Percentiles rank a stretch among this genome's conserved stretches.
Conservation (phyloP, 2,113 vertebrate species). For the Chamaea fasciata region DNA sequence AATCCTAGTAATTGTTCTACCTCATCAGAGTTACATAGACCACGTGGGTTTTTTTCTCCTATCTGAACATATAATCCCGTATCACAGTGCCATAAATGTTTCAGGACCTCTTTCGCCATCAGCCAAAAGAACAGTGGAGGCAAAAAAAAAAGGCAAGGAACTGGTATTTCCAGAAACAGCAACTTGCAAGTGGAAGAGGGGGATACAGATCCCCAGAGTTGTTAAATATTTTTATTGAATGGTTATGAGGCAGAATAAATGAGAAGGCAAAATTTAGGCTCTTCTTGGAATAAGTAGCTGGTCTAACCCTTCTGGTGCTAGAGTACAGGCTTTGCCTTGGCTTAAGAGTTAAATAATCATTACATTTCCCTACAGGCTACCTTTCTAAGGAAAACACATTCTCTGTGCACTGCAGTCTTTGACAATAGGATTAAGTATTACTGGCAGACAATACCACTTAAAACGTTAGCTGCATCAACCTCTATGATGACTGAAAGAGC, state of each 20-base stretch:
- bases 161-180: background rate
- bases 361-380: background rate
- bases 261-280: background rate
- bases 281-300: background rate
- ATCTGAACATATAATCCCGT: background rate
- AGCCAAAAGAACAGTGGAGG: background rate
- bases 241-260: background rate
- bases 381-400: slow-evolving; percentile 24
- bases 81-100: background rate
- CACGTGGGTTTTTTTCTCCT: background rate
- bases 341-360: slow-evolving; percentile 20
- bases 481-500: slow-evolving; percentile 18
- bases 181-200: accelerated
- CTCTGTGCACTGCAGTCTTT: background rate
- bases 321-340: background rate
- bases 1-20: background rate
- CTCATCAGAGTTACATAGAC: background rate
- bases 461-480: background rate
- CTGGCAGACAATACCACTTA: slow-evolving; percentile 18
- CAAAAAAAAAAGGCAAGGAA: background rate
- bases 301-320: background rate
- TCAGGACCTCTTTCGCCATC: background rate
- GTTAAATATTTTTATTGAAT: background rate
- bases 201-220: background rate
- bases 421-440: slow-evolving; percentile 8